Base-by-base conservation (phyloP, 2,113 vertebrate species). In the Rhombomys opimus region DNA sequence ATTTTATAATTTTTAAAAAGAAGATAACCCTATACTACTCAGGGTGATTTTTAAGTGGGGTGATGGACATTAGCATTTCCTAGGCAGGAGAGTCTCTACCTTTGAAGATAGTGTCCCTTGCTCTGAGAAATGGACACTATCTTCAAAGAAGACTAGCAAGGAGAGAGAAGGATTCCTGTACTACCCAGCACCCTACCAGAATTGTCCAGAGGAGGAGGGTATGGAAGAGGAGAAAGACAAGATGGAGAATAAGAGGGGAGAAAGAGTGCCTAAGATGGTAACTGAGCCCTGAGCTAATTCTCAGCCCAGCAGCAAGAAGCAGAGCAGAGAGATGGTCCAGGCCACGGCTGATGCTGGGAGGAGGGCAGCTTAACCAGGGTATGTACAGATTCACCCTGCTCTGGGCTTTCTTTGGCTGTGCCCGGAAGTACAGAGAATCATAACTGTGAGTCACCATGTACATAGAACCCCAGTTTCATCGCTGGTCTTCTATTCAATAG, bases 131-230 rank as follows among this genome's bases (percentile, higher is more conserved):
- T 52, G 11, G 65, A 30, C 12, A 18, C 46, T 5, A 27, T 35
- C 84, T 84, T 15, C 85, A 38, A 9, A 22, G 73, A 15, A 75
- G 50, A 38, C 9, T 14, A 15, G n/a, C 1, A 0, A 6, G 32
- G 15, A 9, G n/a, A 59, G 0, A 50, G 57, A 80, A 11, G 1
- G 0, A 68, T 72, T n/a, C 2, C 9, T 23, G 32, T n/a, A 10
- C 17, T 6, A 18, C 9, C 22, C 13, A 38, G 35, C 0, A 1
- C 59, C n/a, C 50, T 46, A 52, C 67, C 12, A 65, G 70, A 52
- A 46, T 25, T 0, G 0, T 25, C 22, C 5, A 11, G 38, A 35
- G 13, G 0, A 22, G 0, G 12, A 30, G 11, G 17, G 38, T 5
- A 50, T 25, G n/a, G 13, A 15, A 38, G 30, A 6, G 35, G 50